These are phyloP conservation scores for Cercopithecus mona DNA, from an alignment of 2,113 vertebrate species.

Conservation along the genomic window DNA sequence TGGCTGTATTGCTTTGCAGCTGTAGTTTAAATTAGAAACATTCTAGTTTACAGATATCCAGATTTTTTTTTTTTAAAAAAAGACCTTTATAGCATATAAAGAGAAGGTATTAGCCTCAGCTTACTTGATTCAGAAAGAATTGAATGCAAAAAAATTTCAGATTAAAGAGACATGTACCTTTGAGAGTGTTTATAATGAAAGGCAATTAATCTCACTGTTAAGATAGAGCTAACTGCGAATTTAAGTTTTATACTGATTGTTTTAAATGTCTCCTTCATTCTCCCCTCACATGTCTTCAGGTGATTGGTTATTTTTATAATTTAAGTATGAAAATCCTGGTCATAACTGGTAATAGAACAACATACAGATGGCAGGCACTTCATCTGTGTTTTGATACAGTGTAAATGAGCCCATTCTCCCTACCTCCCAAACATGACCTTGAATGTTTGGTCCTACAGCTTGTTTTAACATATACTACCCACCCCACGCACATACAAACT, in stretches of 20 bases:
- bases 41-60: constrained; percentile 40
- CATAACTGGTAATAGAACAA: not conserved
- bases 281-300: not conserved
- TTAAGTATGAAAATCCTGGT: not conserved
- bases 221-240: not conserved
- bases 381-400: not conserved
- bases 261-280: not conserved
- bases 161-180: not conserved
- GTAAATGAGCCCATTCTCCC: not conserved
- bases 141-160: not conserved
- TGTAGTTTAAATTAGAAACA: constrained; percentile 58
- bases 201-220: not conserved
- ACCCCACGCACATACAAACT: accelerated
- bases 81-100: not conserved
- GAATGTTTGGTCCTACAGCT: not conserved
- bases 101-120: not conserved
- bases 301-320: not conserved
- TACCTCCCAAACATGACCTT: not conserved
- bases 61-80: not conserved
- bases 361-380: not conserved
- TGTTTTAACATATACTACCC: not conserved
- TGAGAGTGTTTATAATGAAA: not conserved
- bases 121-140: not conserved
- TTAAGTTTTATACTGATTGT: constrained; percentile 16
- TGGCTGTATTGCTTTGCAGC: constrained; percentile 9